A percentile compares a stretch with the other conserved stretches of the same genome.
phyloP scores from a whole-genome alignment of 2,888 invertebrate genomes.

The Onchidella celtica region DNA sequence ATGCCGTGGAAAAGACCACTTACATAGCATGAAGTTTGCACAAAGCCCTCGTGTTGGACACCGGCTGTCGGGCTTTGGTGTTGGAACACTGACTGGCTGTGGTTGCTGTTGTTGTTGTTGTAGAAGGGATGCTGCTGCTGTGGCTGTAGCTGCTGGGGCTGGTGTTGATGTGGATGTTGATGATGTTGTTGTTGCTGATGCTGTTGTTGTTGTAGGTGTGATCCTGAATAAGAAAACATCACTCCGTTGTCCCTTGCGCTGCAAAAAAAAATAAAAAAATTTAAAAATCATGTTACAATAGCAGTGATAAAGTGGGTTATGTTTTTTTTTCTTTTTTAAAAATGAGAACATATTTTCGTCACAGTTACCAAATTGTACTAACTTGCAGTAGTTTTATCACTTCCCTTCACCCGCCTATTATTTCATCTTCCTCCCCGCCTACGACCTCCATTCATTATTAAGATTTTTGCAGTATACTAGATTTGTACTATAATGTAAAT shows the following conservation, averaged over 20 bases:
- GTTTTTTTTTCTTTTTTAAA: too few species aligned
- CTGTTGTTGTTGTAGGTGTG: neutral
- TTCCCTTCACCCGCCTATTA: too few species aligned
- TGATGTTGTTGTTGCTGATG: neutral
- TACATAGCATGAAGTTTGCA: neutral
- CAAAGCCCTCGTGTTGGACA: neutral
- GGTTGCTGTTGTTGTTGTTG: too few species aligned
- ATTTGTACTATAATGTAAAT: too few species aligned
- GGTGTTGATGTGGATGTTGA: neutral
- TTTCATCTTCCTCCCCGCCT: too few species aligned
- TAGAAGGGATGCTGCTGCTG: neutral
- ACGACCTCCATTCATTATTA: too few species aligned
- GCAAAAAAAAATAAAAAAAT: neutral
- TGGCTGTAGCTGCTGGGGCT: neutral
- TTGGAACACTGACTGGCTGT: neutral
- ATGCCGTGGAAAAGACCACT: too few species aligned
- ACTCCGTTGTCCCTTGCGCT: neutral
- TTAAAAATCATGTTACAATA: neutral
- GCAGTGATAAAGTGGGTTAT: neutral
- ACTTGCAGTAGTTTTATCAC: too few species aligned
- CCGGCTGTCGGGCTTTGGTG: neutral
- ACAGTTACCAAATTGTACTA: too few species aligned
- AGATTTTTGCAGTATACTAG: too few species aligned
- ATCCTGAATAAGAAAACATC: neutral
- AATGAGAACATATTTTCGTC: too few species aligned